phyloP scores from a whole-genome alignment of 2,888 invertebrate genomes.

The Drosophila paramelanica region DNA sequence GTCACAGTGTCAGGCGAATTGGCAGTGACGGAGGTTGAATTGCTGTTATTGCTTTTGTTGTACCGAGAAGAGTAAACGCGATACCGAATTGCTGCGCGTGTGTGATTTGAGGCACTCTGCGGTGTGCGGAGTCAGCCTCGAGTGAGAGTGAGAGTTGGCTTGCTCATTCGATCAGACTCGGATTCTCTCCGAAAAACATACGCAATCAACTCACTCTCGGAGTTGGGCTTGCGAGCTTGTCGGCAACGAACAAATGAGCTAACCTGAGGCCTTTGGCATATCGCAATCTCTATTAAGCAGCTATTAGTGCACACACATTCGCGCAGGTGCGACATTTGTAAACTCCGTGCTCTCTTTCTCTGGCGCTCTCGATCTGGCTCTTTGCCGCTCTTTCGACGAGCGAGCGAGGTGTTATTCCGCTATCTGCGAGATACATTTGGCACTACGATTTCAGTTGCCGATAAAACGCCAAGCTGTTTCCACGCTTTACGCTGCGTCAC shows the following conservation, averaged over 20 bases:
- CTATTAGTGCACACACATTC: background rate
- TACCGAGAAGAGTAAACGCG: background rate
- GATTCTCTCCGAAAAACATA: no score
- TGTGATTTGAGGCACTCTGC: constrained; percentile 21
- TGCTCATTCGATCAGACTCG: constrained; percentile 19
- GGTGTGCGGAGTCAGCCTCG: background rate
- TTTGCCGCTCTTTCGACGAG: constrained; percentile 6
- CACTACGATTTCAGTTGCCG: constrained; percentile 71
- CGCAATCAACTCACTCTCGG: background rate
- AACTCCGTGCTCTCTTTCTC: constrained; percentile 30
- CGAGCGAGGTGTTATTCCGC: constrained; percentile 32
- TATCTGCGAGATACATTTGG: constrained; percentile 63
- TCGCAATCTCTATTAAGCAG: constrained; percentile 24
- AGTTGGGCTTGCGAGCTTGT: constrained; percentile 18
- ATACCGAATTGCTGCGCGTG: constrained; percentile 1
- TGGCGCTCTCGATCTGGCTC: background rate
- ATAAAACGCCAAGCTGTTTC: constrained; percentile 71
- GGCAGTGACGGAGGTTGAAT: constrained; percentile 19
- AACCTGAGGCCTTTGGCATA: constrained; percentile 24
- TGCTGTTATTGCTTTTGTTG: constrained; percentile 18
- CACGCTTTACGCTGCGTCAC: constrained; percentile 54
- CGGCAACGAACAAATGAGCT: constrained; percentile 13
- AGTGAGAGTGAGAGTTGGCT: background rate
- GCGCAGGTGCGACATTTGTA: constrained; percentile 47
- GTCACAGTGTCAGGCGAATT: constrained; percentile 36